These are phyloP conservation scores for Hyperoodon ampullatus DNA, from an alignment of 2,113 vertebrate genomes.

Conservation along the genomic window DNA sequence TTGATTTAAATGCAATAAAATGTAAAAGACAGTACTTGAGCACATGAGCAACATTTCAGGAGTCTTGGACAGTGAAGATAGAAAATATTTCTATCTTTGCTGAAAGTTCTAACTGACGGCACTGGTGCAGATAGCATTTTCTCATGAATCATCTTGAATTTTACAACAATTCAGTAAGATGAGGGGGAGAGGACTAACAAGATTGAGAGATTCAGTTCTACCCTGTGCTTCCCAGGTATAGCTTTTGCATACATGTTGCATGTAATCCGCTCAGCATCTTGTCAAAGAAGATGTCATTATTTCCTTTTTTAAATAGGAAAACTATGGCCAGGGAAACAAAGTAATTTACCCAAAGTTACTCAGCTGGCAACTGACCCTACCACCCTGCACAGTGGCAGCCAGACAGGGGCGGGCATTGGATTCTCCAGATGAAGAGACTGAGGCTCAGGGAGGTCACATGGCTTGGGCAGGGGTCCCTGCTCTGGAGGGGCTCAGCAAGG, in stretches of 20 bases:
- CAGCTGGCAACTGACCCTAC: background rate
- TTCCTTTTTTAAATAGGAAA: background rate
- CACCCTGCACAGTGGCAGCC: accelerated
- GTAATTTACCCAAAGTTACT: background rate
- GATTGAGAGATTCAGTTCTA: accelerated
- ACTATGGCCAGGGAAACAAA: background rate
- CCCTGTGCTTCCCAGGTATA: background rate
- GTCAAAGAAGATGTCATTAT: background rate
- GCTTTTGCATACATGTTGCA: background rate
- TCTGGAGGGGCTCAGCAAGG: background rate
- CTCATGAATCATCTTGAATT: background rate
- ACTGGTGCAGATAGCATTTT: background rate
- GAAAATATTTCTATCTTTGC: background rate
- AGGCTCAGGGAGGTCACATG: background rate
- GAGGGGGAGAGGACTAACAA: background rate
- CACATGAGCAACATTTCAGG: background rate
- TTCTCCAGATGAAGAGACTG: background rate
- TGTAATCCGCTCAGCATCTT: background rate
- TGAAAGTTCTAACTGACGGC: background rate
- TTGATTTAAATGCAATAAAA: conserved; percentile 1
- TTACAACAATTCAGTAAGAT: background rate
- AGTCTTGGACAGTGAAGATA: background rate
- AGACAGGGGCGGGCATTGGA: background rate
- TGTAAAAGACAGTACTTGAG: background rate
- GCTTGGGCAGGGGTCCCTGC: accelerated